phyloP scores from a whole-genome alignment of 2,113 vertebrate genomes.

The Cercopithecus mona region DNA sequence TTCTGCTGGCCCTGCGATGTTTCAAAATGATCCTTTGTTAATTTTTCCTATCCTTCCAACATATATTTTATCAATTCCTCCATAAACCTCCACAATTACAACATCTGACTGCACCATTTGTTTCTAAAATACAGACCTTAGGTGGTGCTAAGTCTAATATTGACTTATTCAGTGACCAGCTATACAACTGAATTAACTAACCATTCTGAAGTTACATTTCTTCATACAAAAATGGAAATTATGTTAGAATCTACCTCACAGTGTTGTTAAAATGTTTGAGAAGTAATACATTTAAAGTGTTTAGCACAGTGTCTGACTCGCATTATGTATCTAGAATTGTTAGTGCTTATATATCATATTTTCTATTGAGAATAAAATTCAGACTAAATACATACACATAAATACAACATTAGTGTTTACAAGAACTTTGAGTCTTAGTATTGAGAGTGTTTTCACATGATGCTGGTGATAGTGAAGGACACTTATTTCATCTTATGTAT shows the following conservation, averaged over 20 bases:
- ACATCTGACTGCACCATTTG: background rate
- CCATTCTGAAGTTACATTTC: background rate
- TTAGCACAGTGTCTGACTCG: background rate
- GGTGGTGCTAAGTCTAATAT: background rate
- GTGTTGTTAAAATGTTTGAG: background rate
- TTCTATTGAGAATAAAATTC: background rate
- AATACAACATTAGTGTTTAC: background rate
- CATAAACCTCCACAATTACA: background rate
- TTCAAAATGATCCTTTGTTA: background rate
- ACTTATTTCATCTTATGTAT: background rate
- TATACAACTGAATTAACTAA: background rate
- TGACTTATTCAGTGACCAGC: background rate
- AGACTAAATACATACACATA: background rate
- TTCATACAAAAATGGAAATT: background rate
- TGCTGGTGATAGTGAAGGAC: background rate
- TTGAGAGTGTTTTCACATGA: background rate
- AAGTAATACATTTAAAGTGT: background rate
- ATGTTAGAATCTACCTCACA: background rate
- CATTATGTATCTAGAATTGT: background rate
- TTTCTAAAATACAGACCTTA: background rate
- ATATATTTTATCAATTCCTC: background rate
- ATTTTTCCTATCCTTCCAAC: background rate
- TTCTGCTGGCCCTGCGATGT: background rate
- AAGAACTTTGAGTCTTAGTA: background rate
- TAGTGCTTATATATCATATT: background rate